These are phyloP conservation scores for Glyphotaelius pellucidus DNA, from an alignment of 2,888 invertebrate genomes.

Conservation along the genomic window DNA sequence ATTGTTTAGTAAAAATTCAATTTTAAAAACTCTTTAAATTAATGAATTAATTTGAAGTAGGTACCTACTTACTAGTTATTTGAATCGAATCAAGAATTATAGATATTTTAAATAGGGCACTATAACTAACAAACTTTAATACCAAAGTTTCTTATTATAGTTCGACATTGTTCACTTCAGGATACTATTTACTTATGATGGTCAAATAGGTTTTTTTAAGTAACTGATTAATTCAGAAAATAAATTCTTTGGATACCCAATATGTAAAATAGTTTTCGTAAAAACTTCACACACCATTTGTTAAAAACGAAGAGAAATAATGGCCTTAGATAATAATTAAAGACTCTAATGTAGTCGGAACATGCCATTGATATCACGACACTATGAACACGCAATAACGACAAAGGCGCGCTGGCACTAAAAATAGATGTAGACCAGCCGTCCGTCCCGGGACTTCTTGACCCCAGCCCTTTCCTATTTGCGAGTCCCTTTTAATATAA, in stretches of 20 bases:
- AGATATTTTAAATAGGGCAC: too few species aligned
- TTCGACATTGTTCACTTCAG: too few species aligned
- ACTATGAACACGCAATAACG: not conserved
- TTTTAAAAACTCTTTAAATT: too few species aligned
- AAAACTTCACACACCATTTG: not conserved
- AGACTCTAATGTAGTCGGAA: not conserved
- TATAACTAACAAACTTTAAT: too few species aligned
- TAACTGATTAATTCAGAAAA: not conserved
- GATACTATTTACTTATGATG: too few species aligned
- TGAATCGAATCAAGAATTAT: too few species aligned
- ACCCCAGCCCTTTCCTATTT: constrained; percentile 52
- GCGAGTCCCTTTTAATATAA: constrained; percentile 48
- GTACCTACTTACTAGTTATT: too few species aligned
- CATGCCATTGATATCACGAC: constrained; percentile 18
- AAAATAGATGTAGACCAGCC: constrained; percentile 45
- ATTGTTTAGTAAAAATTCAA: too few species aligned
- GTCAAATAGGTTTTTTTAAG: not conserved
- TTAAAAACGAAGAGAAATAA: not conserved
- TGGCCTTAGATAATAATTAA: not conserved
- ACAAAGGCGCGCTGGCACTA: constrained; percentile 13
- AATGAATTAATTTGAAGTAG: too few species aligned
- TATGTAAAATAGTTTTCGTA: not conserved
- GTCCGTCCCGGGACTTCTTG: constrained; percentile 45
- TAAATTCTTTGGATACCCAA: not conserved
- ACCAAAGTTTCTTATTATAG: too few species aligned